Evolutionary conservation across 2,113 vertebrate species (phyloP).

Genomic region (Isichthys henryi): DNA sequence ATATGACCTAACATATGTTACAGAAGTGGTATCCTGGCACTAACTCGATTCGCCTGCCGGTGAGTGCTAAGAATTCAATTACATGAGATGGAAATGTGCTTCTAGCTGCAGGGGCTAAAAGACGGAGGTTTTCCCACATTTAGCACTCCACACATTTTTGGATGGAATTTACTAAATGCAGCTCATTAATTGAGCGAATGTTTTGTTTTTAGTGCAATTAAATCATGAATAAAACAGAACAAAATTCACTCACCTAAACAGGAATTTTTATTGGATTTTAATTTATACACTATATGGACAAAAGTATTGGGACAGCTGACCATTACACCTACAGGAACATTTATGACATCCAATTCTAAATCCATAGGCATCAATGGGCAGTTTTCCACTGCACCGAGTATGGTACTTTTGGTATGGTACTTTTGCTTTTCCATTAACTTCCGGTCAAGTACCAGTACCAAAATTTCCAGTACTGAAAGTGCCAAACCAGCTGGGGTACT

Average conservation of each 20-base stretch:
- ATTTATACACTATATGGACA: not conserved
- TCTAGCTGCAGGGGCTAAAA: not conserved
- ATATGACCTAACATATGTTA: slow-evolving; percentile 10
- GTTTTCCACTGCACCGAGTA: no score
- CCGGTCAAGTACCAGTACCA: no score
- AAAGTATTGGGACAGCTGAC: not conserved
- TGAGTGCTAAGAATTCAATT: not conserved
- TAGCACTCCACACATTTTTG: not conserved
- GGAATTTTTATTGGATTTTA: not conserved
- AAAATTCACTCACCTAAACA: not conserved
- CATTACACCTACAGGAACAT: not conserved
- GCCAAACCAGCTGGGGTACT: no score
- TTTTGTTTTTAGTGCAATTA: not conserved
- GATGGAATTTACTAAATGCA: not conserved
- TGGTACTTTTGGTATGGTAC: no score
- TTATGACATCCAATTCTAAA: not conserved
- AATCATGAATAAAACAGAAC: not conserved
- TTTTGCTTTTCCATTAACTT: no score
- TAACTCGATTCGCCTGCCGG: not conserved
- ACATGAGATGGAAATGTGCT: not conserved
- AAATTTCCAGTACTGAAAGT: no score
- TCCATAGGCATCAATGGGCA: not conserved
- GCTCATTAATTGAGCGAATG: not conserved
- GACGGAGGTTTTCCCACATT: not conserved
- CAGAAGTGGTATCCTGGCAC: not conserved